Base-by-base conservation (phyloP, 1,140 invertebrate genomes). In the Lethocerus indicus region DNA sequence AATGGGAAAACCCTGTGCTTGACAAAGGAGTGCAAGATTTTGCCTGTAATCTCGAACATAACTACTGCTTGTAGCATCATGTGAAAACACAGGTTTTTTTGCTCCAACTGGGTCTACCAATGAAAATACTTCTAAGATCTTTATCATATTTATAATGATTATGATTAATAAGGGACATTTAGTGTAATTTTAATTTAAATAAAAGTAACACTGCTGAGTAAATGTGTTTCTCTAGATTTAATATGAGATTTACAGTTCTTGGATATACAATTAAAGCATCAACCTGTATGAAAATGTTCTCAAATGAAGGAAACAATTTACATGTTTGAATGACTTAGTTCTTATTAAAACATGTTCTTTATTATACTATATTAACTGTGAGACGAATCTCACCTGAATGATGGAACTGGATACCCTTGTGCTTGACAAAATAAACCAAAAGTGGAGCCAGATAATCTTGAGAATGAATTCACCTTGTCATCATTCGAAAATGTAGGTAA, bases 191-290 rank as follows among this genome's bases (percentile, higher is more conserved):
- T n/a, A n/a, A n/a, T n/a, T n/a, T n/a, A n/a, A n/a, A n/a, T n/a
- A n/a, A n/a, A n/a, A n/a, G n/a, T n/a, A n/a, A n/a, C n/a, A n/a
- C n/a, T n/a, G n/a, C n/a, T n/a, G n/a, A n/a, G n/a, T n/a, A n/a
- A n/a, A n/a, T n/a, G n/a, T n/a, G 66, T 64, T 49, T 79, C 79
- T 49, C 78, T 70, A 52, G 81, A 81, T 66, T 71, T 81, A 32
- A 74, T 78, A 68, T 84, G 81, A 47, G 78, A 77, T 63, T 77
- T 79, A 59, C 79, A 82, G 7, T 81, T 65, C 44, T 82, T 64
- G 57, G 65, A 61, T 56, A 73, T 66, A n/a, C n/a, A 56, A 59
- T 62, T 53, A 65, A 63, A 25, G 63, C 68, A 18, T 6, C 35
- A 42, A 40, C 42, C 42, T 37, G 45, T 37, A 18, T 51, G 50